Percentiles rank a stretch among this genome's conserved stretches.
phyloP scores from a whole-genome alignment of 1,140 invertebrate genomes.

The Drosophila neocordata region DNA sequence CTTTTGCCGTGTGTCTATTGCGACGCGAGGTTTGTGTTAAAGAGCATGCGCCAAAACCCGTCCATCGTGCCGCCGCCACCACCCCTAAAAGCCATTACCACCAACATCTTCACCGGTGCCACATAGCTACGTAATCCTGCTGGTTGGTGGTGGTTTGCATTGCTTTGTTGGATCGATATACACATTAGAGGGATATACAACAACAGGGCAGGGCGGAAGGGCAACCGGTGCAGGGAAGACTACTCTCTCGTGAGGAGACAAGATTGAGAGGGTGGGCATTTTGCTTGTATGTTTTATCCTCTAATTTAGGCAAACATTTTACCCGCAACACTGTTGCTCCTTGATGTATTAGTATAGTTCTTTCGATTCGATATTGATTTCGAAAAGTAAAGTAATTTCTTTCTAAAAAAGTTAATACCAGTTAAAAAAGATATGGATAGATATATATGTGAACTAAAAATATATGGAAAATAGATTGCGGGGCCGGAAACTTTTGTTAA shows the following conservation, averaged over 20 bases:
- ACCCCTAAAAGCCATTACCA: not conserved
- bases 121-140: constrained; percentile 73
- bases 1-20: constrained; percentile 38
- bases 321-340: constrained; percentile 41
- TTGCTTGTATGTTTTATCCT: not conserved
- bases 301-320: not conserved
- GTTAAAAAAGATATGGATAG: too few relatives aligned
- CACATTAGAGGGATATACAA: constrained; percentile 29
- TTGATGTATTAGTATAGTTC: constrained; percentile 16
- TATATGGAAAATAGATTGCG: too few relatives aligned
- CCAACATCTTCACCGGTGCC: constrained; percentile 50
- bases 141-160: constrained; percentile 4
- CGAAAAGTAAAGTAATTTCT: too few relatives aligned
- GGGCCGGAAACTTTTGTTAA: not conserved
- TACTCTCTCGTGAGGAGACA: not conserved
- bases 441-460: too few relatives aligned
- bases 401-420: too few relatives aligned
- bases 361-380: too few relatives aligned
- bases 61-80: not conserved
- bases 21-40: constrained; percentile 15
- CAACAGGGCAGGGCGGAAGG: too few relatives aligned
- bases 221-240: too few relatives aligned
- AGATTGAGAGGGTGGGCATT: not conserved
- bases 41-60: constrained; percentile 52
- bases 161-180: constrained; percentile 74